Conservation (phyloP, 2,113 vertebrate species). For the Rallus limicola region DNA sequence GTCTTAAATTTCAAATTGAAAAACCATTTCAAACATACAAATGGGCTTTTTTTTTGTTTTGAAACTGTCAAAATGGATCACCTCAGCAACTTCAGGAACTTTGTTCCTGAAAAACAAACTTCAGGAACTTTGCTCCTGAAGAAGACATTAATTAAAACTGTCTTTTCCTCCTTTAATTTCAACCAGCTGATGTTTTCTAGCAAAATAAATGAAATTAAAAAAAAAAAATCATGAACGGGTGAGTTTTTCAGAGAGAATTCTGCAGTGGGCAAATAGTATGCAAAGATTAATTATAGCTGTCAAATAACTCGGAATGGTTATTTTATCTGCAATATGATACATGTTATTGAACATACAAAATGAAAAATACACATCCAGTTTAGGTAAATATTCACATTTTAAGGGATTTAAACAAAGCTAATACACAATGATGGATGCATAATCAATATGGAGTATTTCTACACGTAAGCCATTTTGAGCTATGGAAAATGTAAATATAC, state of each 20-base stretch:
- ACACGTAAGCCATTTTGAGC: neutral
- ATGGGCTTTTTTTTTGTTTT: neutral
- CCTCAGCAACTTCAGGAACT: neutral
- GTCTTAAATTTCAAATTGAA: constrained; percentile 33
- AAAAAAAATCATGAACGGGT: neutral
- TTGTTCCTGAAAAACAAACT: neutral
- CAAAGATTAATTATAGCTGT: neutral
- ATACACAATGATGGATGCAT: neutral
- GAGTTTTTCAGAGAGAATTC: neutral
- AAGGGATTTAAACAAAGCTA: neutral
- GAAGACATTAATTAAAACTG: constrained; percentile 14
- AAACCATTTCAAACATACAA: neutral
- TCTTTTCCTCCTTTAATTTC: constrained; percentile 14
- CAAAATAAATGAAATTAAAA: neutral
- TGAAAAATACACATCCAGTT: neutral
- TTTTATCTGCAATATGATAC: neutral
- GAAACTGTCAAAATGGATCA: constrained; percentile 3
- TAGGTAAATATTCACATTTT: neutral
- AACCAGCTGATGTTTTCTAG: constrained; percentile 4
- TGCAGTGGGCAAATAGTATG: neutral
- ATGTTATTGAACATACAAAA: neutral
- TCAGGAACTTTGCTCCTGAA: neutral
- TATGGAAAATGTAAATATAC: neutral
- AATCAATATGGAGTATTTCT: neutral
- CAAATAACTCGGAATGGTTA: neutral